These are phyloP conservation scores for Aphidius colemani DNA, from an alignment of 2,888 invertebrate species.

Conservation along the genomic window DNA sequence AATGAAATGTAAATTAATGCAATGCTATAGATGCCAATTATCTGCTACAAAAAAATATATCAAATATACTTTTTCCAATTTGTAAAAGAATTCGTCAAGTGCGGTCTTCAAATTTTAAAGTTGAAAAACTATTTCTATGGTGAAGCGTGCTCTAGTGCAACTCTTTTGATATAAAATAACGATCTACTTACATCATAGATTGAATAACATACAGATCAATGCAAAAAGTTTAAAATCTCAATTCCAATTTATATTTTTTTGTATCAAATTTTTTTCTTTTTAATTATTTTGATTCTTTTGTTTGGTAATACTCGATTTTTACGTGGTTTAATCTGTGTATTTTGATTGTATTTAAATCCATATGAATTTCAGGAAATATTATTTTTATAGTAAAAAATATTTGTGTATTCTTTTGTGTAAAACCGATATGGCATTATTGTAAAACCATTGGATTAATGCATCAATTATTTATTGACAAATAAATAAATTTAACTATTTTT, in stretches of 20 bases:
- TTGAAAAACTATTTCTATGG: constrained; percentile 44
- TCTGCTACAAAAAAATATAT: constrained; percentile 8
- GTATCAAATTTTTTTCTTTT: neutral
- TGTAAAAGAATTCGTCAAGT: constrained; percentile 53
- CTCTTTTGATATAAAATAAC: constrained; percentile 44
- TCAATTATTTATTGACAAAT: too few relatives aligned
- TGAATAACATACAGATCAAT: neutral
- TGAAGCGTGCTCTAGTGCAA: constrained; percentile 45
- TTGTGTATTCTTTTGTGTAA: too few relatives aligned
- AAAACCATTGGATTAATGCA: too few relatives aligned
- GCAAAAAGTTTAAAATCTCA: neutral
- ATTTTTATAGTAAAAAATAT: too few relatives aligned
- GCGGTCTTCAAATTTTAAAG: constrained; percentile 50
- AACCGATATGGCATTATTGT: too few relatives aligned
- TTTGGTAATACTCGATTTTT: neutral
- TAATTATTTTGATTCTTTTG: neutral
- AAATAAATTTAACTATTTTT: too few relatives aligned
- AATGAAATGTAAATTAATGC: too few relatives aligned
- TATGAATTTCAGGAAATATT: too few relatives aligned
- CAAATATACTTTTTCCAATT: constrained; percentile 47
- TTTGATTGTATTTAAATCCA: too few relatives aligned
- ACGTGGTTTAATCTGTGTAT: too few relatives aligned
- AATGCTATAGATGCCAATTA: constrained; percentile 50
- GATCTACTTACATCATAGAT: constrained; percentile 35
- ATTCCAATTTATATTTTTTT: neutral